These are phyloP conservation scores for Chromobotia macracanthus DNA, from an alignment of 2,797 vertebrate species.

Conservation along the genomic window DNA sequence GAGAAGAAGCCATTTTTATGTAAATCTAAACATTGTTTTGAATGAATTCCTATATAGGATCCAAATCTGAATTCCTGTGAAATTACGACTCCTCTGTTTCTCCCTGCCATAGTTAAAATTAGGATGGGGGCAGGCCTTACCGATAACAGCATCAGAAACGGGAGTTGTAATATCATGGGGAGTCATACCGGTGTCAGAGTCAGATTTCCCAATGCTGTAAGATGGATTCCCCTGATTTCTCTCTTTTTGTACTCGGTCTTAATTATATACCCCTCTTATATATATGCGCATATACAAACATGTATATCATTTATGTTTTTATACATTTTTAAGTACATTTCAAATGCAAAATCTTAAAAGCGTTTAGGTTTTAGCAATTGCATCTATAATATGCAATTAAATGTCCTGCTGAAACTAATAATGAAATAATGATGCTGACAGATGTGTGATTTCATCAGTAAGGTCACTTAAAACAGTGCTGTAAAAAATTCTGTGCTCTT, in stretches of 20 bases:
- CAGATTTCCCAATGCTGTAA: no score
- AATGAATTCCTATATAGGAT: no score
- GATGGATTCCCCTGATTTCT: no score
- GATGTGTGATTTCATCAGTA: slow-evolving; percentile 13
- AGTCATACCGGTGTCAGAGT: no score
- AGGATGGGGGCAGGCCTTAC: no score
- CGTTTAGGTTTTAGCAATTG: not conserved
- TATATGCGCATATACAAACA: not conserved
- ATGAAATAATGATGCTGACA: slow-evolving; percentile 15
- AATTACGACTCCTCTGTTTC: no score
- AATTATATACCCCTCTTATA: not conserved
- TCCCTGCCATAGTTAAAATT: no score
- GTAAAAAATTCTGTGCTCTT: not conserved
- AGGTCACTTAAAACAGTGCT: not conserved
- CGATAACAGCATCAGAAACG: no score
- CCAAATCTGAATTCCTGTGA: no score
- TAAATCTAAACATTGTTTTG: no score
- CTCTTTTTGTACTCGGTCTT: not conserved
- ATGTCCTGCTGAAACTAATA: slow-evolving; percentile 33
- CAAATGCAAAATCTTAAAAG: not conserved
- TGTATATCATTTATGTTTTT: not conserved
- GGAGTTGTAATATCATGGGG: no score
- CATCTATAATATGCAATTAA: not conserved
- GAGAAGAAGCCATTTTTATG: not conserved
- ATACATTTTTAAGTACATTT: not conserved